These are phyloP conservation scores for Lepidocyrtoides sp. DNA, from an alignment of 2,888 invertebrate genomes.

Conservation along the genomic window DNA sequence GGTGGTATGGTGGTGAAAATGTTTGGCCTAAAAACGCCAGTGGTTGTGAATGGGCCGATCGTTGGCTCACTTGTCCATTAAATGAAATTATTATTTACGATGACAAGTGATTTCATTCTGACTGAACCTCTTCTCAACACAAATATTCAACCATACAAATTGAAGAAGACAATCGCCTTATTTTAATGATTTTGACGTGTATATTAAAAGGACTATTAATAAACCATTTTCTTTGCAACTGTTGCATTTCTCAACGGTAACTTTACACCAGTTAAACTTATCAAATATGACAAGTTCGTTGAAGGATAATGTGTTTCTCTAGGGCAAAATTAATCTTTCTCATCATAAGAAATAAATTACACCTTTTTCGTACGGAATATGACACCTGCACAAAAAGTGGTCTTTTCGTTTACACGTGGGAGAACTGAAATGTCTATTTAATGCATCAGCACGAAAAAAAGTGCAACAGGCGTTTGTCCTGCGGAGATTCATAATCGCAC, in stretches of 20 bases:
- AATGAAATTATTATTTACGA: neutral
- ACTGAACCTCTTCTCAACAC: neutral
- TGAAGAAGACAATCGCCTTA: neutral
- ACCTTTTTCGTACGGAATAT: conserved; percentile 68
- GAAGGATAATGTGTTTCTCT: neutral
- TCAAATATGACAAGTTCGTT: conserved; percentile 13
- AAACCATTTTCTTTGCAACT: conserved; percentile 5
- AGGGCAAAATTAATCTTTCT: neutral
- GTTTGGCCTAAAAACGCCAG: neutral
- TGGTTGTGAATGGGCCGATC: neutral
- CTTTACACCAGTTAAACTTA: neutral
- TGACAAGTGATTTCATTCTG: neutral
- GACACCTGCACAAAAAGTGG: conserved; percentile 44
- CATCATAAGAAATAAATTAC: conserved; percentile 62
- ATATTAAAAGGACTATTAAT: neutral
- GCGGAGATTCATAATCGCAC: conserved; percentile 10
- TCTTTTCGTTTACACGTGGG: conserved; percentile 55
- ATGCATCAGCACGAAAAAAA: conserved; percentile 16
- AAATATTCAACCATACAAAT: neutral
- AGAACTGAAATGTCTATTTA: conserved; percentile 35
- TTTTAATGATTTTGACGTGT: neutral
- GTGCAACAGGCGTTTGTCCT: neutral
- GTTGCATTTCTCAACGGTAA: neutral
- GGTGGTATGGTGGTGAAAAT: too few relatives aligned
- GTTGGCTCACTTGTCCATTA: neutral